Evolutionary conservation across 2,888 invertebrate species (phyloP).

Genomic region (Zonitis immaculata): DNA sequence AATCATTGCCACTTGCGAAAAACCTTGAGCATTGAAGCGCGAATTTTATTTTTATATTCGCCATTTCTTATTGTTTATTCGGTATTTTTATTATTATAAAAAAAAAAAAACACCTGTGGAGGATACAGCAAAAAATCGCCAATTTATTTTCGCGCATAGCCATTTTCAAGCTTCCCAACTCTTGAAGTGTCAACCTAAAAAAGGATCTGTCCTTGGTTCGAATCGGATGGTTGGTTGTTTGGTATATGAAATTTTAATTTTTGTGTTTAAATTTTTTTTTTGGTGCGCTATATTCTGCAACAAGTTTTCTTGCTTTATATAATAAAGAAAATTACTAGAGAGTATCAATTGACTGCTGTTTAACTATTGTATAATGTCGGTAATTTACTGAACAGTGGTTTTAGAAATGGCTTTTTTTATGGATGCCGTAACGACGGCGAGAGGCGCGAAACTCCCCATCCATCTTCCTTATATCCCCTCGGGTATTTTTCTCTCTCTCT

Average conservation of each 20-base stretch:
- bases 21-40: constrained; percentile 1
- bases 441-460: constrained; percentile 38
- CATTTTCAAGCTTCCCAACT: not conserved
- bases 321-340: constrained; percentile 24
- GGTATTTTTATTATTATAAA: too few species aligned
- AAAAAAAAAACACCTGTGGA: not conserved
- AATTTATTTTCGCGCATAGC: not conserved
- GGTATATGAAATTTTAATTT: too few species aligned
- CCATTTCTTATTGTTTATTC: too few species aligned
- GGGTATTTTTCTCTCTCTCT: too few species aligned
- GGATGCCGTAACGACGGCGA: constrained; percentile 28
- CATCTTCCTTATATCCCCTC: constrained; percentile 28
- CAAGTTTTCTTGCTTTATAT: constrained; percentile 10
- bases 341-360: constrained; percentile 46
- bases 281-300: too few species aligned
- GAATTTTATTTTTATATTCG: not conserved
- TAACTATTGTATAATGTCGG: constrained; percentile 40
- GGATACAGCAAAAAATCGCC: not conserved
- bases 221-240: too few species aligned
- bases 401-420: constrained; percentile 37
- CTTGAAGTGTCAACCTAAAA: not conserved
- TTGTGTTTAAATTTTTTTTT: too few species aligned
- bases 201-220: not conserved
- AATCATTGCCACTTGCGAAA: too few species aligned
- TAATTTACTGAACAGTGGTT: constrained; percentile 36